Conservation (phyloP, 37 sponge, comb jelly and placozoan species). For the Cladorhizidae sp. region DNA sequence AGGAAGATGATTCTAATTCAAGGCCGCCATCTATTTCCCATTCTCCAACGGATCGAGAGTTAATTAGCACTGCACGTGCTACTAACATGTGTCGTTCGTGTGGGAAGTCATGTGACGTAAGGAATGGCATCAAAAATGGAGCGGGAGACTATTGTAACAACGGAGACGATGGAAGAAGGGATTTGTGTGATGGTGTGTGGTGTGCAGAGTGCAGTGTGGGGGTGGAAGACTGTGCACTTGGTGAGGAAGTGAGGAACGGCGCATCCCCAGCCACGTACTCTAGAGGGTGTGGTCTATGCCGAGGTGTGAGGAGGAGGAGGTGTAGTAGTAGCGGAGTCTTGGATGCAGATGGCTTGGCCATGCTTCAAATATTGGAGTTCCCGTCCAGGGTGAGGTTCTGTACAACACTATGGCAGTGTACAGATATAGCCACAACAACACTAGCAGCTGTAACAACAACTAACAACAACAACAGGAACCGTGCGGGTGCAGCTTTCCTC, state of each 20-base stretch:
- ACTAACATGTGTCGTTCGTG: not conserved
- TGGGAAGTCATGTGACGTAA: not conserved
- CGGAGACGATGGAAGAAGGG: not conserved
- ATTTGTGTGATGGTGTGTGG: not conserved
- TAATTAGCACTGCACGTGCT: not conserved
- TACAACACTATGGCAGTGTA: no score
- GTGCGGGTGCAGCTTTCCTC: no score
- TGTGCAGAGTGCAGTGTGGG: not conserved
- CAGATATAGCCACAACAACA: no score
- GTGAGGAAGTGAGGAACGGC: not conserved
- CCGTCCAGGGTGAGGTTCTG: conserved; percentile 28
- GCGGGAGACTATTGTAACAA: not conserved
- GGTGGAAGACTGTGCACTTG: not conserved
- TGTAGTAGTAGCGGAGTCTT: conserved; percentile 6
- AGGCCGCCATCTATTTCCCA: no score
- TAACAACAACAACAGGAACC: not conserved
- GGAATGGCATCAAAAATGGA: not conserved
- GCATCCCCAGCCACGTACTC: not conserved
- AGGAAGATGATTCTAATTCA: conserved; percentile 33
- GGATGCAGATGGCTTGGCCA: conserved; percentile 23
- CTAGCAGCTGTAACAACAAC: not conserved
- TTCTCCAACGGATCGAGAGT: no score
- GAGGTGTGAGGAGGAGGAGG: conserved; percentile 1
- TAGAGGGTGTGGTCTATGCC: not conserved
- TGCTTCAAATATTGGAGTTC: conserved; percentile 52